Conservation (phyloP, 1,140 invertebrate genomes). For the Littorina saxatilis region DNA sequence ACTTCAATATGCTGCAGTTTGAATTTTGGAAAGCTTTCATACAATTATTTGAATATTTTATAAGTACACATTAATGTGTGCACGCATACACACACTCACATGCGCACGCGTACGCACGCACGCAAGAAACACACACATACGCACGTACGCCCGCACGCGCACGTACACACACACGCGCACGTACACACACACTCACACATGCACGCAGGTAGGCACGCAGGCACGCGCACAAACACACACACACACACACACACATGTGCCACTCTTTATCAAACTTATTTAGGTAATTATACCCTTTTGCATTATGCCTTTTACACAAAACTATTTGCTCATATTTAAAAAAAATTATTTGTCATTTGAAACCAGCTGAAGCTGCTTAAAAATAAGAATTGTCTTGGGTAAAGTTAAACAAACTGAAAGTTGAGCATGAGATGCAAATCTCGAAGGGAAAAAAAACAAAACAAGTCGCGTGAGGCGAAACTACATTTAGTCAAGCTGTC, state of each 20-base stretch:
- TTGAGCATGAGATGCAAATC: too few species aligned
- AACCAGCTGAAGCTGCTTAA: too few species aligned
- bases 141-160: background rate
- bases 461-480: too few species aligned
- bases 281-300: too few species aligned
- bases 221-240: slow-evolving; percentile 4
- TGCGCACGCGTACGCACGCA: background rate
- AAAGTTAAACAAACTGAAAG: too few species aligned
- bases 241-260: slow-evolving; percentile 11
- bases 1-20: background rate
- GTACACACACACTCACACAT: background rate
- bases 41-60: background rate
- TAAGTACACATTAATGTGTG: background rate
- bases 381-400: too few species aligned
- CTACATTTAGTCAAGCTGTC: too few species aligned
- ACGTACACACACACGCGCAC: background rate
- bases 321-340: too few species aligned
- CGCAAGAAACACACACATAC: background rate
- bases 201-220: slow-evolving; percentile 13
- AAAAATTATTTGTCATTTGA: too few species aligned
- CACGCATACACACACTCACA: background rate
- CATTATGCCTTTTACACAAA: too few species aligned
- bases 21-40: background rate
- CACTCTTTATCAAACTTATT: too few species aligned
- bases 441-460: too few species aligned